Evolutionary conservation across 2,113 vertebrate species (phyloP).

Genomic region (Phalacrocorax brasilianus): DNA sequence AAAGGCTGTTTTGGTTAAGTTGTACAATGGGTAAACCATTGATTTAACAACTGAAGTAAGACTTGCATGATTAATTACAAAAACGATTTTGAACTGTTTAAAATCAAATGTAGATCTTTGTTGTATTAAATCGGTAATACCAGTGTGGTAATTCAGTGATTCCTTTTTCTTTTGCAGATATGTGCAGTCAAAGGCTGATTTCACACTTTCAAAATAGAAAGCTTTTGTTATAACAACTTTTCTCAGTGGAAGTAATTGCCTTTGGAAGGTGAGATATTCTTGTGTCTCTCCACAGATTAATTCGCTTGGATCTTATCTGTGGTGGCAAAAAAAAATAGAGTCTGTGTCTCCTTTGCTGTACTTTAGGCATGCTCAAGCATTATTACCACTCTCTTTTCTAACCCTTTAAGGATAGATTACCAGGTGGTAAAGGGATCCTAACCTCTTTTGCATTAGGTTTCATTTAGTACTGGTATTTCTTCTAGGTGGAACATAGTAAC

Average conservation of each 20-base stretch:
- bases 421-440: neutral
- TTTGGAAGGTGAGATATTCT: constrained; percentile 41
- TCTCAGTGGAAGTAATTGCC: constrained; percentile 3
- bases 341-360: neutral
- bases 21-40: neutral
- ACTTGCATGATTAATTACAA: neutral
- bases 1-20: neutral
- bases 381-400: neutral
- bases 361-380: neutral
- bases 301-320: constrained; percentile 1
- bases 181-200: neutral
- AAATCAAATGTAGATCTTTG: neutral
- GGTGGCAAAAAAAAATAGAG: neutral
- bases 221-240: constrained; percentile 39
- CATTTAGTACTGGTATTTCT: neutral
- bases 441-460: neutral
- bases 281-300: constrained; percentile 18
- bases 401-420: neutral
- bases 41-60: neutral
- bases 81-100: neutral
- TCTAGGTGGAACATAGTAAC: neutral
- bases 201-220: constrained; percentile 27
- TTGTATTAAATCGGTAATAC: neutral
- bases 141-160: neutral
- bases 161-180: neutral